A percentile compares a stretch with the other conserved stretches of the same genome.
Conservation (phyloP, 2,888 invertebrate species). For the Cephus rjabovi region DNA sequence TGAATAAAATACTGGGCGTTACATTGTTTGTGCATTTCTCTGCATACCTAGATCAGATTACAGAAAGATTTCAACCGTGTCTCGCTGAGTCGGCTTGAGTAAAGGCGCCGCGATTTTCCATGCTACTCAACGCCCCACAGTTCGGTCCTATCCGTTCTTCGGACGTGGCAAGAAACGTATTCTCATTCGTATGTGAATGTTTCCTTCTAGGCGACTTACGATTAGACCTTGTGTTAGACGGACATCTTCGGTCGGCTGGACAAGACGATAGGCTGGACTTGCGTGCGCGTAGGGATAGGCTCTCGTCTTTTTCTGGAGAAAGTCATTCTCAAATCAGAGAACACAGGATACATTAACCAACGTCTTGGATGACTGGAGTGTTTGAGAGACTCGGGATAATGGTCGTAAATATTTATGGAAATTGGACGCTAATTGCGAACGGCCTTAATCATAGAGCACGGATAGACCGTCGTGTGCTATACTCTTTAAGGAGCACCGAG, state of each 20-base stretch:
- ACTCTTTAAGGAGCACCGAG: neutral
- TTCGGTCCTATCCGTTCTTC: neutral
- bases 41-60: neutral
- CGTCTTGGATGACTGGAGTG: neutral
- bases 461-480: neutral
- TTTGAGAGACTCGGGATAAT: neutral
- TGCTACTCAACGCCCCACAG: neutral
- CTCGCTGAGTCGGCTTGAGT: neutral
- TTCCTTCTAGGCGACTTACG: neutral
- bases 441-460: neutral
- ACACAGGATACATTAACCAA: neutral
- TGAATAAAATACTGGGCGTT: neutral
- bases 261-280: neutral
- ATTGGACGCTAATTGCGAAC: neutral
- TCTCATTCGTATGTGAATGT: neutral
- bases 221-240: neutral
- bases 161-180: neutral
- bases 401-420: slow-evolving; percentile 3
- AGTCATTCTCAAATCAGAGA: neutral
- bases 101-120: neutral
- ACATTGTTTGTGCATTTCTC: neutral
- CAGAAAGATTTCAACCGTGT: neutral
- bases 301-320: neutral
- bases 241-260: neutral
- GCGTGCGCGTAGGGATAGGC: neutral